phyloP scores from a whole-genome alignment of 2,113 vertebrate species.

The Pygoscelis adeliae region DNA sequence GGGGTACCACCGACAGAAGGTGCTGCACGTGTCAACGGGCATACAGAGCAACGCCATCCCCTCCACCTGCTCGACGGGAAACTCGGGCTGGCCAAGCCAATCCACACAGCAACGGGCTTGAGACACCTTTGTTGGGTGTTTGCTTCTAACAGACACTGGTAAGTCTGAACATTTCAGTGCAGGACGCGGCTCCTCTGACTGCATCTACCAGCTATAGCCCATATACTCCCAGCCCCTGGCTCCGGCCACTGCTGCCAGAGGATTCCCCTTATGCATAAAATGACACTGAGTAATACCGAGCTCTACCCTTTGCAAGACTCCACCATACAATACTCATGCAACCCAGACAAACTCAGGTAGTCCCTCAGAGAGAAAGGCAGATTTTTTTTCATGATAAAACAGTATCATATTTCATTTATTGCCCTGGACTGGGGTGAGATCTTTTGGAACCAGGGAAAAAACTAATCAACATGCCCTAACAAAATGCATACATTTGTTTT shows the following conservation, averaged over 20 bases:
- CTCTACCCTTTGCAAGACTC: fast-evolving
- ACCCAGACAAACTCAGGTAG: not conserved
- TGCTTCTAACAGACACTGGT: not conserved
- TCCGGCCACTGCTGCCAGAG: not conserved
- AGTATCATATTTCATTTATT: not conserved
- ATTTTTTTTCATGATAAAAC: fast-evolving
- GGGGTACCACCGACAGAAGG: not conserved
- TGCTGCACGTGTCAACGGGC: not conserved
- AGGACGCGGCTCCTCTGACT: not conserved
- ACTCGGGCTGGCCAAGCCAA: not conserved
- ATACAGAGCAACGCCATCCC: not conserved
- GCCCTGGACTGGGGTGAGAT: not conserved
- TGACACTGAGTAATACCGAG: fast-evolving
- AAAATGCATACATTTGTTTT: not conserved
- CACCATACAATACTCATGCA: fast-evolving
- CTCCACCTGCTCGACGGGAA: not conserved
- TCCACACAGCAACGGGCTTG: not conserved
- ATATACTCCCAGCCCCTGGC: fast-evolving
- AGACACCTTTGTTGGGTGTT: not conserved
- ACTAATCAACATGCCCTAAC: fast-evolving
- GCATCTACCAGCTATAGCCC: fast-evolving
- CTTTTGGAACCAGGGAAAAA: not conserved
- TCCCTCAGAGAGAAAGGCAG: not conserved
- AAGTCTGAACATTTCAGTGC: fast-evolving
- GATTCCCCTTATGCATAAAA: not conserved